phyloP scores from a whole-genome alignment of 2,797 vertebrate species.

The Eulemur coronatus region DNA sequence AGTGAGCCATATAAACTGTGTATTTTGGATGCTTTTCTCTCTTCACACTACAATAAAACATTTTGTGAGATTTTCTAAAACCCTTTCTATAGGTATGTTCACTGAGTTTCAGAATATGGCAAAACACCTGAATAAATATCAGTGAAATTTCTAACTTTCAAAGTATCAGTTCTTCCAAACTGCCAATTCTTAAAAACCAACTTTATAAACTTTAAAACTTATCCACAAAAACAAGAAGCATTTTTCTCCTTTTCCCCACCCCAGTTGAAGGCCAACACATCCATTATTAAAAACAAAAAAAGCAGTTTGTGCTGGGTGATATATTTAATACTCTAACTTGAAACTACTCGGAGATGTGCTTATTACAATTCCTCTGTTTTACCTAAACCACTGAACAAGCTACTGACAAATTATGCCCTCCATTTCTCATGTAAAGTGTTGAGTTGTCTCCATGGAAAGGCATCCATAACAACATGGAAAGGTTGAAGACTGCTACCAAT shows the following conservation, averaged over 20 bases:
- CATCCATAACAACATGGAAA: neutral
- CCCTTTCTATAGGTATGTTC: neutral
- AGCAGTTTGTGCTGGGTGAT: neutral
- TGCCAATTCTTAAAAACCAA: neutral
- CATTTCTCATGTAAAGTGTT: neutral
- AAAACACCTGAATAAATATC: neutral
- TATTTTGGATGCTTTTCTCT: neutral
- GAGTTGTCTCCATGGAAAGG: neutral
- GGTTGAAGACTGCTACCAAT: neutral
- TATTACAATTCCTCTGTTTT: neutral
- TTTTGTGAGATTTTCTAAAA: neutral
- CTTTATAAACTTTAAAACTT: neutral
- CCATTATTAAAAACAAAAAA: constrained; percentile 17
- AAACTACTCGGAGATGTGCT: neutral
- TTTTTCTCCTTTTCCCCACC: neutral
- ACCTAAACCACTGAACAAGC: neutral
- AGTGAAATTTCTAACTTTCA: constrained; percentile 8
- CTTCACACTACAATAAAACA: neutral
- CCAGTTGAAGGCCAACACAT: neutral
- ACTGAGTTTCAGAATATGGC: neutral
- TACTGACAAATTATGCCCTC: neutral
- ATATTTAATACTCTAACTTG: neutral
- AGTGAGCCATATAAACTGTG: neutral
- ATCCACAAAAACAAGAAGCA: neutral
- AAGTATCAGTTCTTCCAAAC: neutral